Base-by-base conservation (phyloP, 2,113 vertebrate species). In the Aegithalos caudatus region DNA sequence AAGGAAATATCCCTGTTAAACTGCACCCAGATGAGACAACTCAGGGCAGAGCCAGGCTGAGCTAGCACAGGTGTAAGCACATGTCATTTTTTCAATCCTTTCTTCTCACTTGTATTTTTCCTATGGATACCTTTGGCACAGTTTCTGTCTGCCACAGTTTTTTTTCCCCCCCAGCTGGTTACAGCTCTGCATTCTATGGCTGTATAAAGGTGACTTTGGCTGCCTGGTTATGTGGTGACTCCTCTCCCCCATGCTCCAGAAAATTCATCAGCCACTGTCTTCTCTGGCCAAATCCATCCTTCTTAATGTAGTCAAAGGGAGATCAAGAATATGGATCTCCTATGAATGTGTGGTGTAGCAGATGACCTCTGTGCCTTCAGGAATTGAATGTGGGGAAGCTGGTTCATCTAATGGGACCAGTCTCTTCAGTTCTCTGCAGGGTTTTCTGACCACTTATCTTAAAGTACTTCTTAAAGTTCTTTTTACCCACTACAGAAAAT, bases 401-500 rank as follows among this genome's bases (percentile, higher is more conserved):
- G 47, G 11, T 25, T 69, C 11, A n/a, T 40, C 20, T n/a, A 35
- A n/a, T n/a, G 20, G 11, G 5, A 56, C 6, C 14, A 11, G 42
- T 48, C 64, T 16, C 50, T 64, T 69, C 5, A 44, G 5, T 77
- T 53, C 47, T 62, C 37, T 29, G 17, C 9, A 25, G 25, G 12
- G 22, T 65, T 70, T 87, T 0, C 0, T 56, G 16, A 15, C 12
- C 31, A 10, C 2, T 47, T 69, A 11, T n/a, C 17, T 40, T 35
- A 42, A 38, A 35, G 21, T 14, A 7, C 1, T 70, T 57, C n/a
- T 58, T 53, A 62, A 84, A n/a, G 4, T 28, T 25, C 17, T 69
- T 74, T 40, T 38, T 23, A 48, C 18, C 4, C 10, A 28, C 21
- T 48, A 31, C 27, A 77, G 47, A 67, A 66, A 77, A 81, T 27